Evolutionary conservation across 2,888 invertebrate species (phyloP), one percentile per base, ranked within the genome.

Genomic region (Mellilla xanthometata): DNA sequence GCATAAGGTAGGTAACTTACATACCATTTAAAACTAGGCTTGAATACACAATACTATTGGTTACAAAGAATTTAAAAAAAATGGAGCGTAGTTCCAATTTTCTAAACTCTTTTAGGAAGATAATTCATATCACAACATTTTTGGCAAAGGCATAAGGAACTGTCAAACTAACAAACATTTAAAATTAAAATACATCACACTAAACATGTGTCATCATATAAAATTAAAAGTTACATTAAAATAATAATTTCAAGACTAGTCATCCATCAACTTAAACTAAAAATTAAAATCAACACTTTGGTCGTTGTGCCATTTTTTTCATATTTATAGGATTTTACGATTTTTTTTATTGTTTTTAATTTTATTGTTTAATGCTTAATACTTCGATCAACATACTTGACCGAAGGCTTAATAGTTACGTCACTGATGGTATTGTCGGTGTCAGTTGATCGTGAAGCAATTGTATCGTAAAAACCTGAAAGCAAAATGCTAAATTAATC

Each of bases 261-360:
- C 63, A 72, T 56, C 62, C 55, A 41, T 38, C n/a, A n/a, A n/a
- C 76, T 80, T 81, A 81, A 72, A 69, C 68, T 58, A 72, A 66
- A 59, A 77, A 23, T 26, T 30, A 34, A 7, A 39, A 28, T 39
- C n/a, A 81, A 79, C 73, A 81, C 82, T 86, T 88, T 87, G 88
- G 88, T 88, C 88, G 86, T 87, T 86, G 89, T 86, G 87, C 88
- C 89, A 89, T 88, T 89, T 89, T 89, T 89, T 89, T 85, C 67
- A 58, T 60, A 63, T 84, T 84, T 73, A 71, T 24, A 62, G 63
- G 40, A n/a, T 84, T 88, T 88, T 85, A 62, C 78, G 53, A 76
- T 84, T 86, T 88, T n/a, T 89, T 86, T 87, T 83, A 32, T 49
- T 49, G 55, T 70, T 71, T 66, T 63, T 60, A 58, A 59, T 65